A percentile compares a stretch with the other conserved stretches of the same genome.
These are phyloP conservation scores for Holacanthus passer DNA, from an alignment of 2,113 vertebrate genomes.

Conservation along the genomic window DNA sequence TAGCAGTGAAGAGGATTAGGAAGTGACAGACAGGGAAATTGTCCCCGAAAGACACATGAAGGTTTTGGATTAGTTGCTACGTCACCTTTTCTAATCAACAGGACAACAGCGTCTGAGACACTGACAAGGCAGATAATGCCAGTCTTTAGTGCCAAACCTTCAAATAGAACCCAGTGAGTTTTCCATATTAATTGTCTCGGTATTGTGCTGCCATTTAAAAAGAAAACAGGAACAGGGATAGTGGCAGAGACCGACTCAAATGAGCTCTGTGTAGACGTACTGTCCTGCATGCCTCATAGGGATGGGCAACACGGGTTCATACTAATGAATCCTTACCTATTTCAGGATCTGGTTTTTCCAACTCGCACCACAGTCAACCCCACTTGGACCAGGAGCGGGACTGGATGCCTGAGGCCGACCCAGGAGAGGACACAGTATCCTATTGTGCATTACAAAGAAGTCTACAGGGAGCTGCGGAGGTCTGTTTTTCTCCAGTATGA, in stretches of 20 bases:
- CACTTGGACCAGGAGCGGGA: conserved; percentile 23
- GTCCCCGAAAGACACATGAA: conserved; percentile 55
- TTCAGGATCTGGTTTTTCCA: conserved; percentile 34
- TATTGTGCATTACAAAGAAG: conserved; percentile 58
- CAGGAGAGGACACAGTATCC: conserved; percentile 59
- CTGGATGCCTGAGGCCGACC: conserved; percentile 50
- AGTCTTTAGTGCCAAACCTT: conserved; percentile 39
- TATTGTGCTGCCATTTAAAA: conserved; percentile 8
- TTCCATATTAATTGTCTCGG: conserved; percentile 12
- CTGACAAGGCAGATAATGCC: conserved; percentile 32
- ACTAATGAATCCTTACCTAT: conserved; percentile 43
- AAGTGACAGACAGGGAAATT: conserved; percentile 68
- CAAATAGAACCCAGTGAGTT: conserved; percentile 48
- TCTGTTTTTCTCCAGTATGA: conserved; percentile 59
- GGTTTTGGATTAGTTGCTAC: conserved; percentile 73
- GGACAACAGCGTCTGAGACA: conserved; percentile 39
- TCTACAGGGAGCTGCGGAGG: conserved; percentile 36
- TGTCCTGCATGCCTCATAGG: conserved; percentile 17
- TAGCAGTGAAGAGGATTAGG: conserved; percentile 76
- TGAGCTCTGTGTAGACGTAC: conserved; percentile 14
- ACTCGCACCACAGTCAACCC: conserved; percentile 24
- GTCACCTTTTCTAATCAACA: conserved; percentile 67
- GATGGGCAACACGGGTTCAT: conserved; percentile 13
- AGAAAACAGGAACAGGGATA: background rate
- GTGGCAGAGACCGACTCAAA: conserved; percentile 12